phyloP scores from a whole-genome alignment of 2,113 vertebrate genomes.

The Larimichthys crocea region DNA sequence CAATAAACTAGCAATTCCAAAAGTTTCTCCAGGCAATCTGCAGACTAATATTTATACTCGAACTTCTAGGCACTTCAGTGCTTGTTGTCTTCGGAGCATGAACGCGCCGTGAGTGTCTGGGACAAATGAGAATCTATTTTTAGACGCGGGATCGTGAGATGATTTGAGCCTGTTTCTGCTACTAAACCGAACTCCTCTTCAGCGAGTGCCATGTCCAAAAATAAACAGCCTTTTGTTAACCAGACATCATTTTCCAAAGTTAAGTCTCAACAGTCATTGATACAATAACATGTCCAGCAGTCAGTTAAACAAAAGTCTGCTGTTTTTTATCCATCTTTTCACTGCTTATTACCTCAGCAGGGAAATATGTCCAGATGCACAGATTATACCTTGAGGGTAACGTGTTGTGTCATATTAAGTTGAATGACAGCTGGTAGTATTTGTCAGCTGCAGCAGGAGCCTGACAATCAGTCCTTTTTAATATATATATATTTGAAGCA shows the following conservation, averaged over 20 bases:
- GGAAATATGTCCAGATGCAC: conserved; percentile 59
- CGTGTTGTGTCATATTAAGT: neutral
- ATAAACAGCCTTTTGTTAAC: conserved; percentile 79
- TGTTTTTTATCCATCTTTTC: conserved; percentile 70
- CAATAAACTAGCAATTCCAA: conserved; percentile 32
- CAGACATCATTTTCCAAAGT: conserved; percentile 73
- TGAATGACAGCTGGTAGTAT: neutral
- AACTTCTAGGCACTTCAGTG: conserved; percentile 42
- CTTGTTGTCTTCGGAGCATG: conserved; percentile 60
- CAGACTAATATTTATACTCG: conserved; percentile 64
- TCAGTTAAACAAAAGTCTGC: conserved; percentile 74
- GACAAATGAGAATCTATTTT: conserved; percentile 79
- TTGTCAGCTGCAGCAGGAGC: neutral
- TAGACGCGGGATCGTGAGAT: conserved; percentile 68
- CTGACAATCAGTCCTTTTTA: neutral
- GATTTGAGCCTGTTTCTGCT: conserved; percentile 73
- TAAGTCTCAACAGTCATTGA: conserved; percentile 73
- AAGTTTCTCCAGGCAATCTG: conserved; percentile 19
- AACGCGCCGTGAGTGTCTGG: conserved; percentile 57
- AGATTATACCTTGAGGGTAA: conserved; percentile 6
- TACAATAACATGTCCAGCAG: conserved; percentile 78
- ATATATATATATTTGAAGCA: neutral
- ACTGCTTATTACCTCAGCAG: conserved; percentile 48
- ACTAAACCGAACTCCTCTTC: conserved; percentile 63
- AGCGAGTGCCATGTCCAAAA: conserved; percentile 68